These are phyloP conservation scores for Epinotia brunnichana DNA, from an alignment of 2,888 invertebrate species.

Conservation along the genomic window DNA sequence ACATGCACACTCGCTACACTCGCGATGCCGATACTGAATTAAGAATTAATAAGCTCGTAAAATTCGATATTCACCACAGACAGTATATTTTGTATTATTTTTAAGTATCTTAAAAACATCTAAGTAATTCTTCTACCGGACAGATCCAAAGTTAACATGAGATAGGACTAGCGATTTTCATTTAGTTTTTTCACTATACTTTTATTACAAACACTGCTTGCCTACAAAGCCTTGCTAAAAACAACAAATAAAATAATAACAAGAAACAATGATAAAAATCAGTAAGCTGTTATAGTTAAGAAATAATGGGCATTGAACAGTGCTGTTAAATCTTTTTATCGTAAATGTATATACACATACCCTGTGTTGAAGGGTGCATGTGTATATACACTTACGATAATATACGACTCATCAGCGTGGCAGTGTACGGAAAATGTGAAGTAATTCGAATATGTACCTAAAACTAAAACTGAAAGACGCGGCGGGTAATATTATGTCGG, in stretches of 20 bases:
- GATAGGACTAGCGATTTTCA: constrained; percentile 75
- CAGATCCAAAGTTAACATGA: constrained; percentile 78
- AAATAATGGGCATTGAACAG: constrained; percentile 44
- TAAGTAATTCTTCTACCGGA: constrained; percentile 68
- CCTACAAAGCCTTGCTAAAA: constrained; percentile 73
- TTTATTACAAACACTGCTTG: constrained; percentile 61
- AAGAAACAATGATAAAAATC: constrained; percentile 72
- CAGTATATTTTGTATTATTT: constrained; percentile 71
- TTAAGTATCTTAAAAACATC: constrained; percentile 75
- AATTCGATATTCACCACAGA: constrained; percentile 83
- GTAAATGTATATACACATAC: not conserved
- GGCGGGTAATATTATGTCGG: not conserved
- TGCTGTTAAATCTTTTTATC: constrained; percentile 27
- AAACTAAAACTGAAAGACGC: not conserved
- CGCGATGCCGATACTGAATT: constrained; percentile 70
- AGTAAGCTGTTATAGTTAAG: constrained; percentile 58
- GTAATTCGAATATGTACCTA: not conserved
- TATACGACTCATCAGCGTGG: constrained; percentile 9
- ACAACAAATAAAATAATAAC: constrained; percentile 69
- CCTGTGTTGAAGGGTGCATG: not conserved
- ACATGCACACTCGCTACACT: constrained; percentile 59
- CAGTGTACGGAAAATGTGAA: constrained; percentile 4
- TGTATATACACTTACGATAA: not conserved
- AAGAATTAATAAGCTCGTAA: constrained; percentile 82
- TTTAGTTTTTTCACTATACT: constrained; percentile 47